Evolutionary conservation across 2,888 invertebrate species (phyloP).

Genomic region (Bugula neritina): DNA sequence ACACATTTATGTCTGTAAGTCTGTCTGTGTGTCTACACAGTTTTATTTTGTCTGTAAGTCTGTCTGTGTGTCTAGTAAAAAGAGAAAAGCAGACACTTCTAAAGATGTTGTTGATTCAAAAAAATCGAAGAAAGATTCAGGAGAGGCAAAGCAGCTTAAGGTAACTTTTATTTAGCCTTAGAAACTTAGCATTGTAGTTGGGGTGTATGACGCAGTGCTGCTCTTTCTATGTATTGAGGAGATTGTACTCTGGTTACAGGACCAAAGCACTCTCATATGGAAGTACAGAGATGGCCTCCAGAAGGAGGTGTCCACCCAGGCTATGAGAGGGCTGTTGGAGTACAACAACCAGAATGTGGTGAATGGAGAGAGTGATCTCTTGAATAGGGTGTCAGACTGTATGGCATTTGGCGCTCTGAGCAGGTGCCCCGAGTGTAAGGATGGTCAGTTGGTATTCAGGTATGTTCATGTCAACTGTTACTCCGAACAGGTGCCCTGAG

Average conservation of each 20-base stretch:
- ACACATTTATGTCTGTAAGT: no score
- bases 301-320: constrained; percentile 59
- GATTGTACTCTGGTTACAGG: constrained; percentile 48
- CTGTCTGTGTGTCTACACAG: no score
- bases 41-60: no score
- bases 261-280: constrained; percentile 70
- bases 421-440: constrained; percentile 72
- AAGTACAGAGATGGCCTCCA: constrained; percentile 63
- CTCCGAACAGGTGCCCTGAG: constrained; percentile 68
- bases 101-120: constrained; percentile 37
- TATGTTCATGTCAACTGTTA: constrained; percentile 62
- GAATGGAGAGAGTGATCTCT: constrained; percentile 65
- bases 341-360: constrained; percentile 69
- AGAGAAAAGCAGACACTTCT: constrained; percentile 39
- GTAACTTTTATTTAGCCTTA: no score
- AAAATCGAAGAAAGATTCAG: constrained; percentile 38
- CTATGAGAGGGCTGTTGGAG: constrained; percentile 64
- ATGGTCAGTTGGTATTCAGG: constrained; percentile 62
- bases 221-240: no score
- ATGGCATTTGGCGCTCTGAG: constrained; percentile 80
- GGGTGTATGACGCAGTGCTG: neutral
- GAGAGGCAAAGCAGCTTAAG: constrained; percentile 43
- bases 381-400: constrained; percentile 73
- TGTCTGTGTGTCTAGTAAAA: constrained; percentile 33
- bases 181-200: no score